Percentiles rank a stretch among this genome's conserved stretches.
Evolutionary conservation across 2,888 invertebrate genomes (phyloP).

Genomic region (Tenthredo livida): DNA sequence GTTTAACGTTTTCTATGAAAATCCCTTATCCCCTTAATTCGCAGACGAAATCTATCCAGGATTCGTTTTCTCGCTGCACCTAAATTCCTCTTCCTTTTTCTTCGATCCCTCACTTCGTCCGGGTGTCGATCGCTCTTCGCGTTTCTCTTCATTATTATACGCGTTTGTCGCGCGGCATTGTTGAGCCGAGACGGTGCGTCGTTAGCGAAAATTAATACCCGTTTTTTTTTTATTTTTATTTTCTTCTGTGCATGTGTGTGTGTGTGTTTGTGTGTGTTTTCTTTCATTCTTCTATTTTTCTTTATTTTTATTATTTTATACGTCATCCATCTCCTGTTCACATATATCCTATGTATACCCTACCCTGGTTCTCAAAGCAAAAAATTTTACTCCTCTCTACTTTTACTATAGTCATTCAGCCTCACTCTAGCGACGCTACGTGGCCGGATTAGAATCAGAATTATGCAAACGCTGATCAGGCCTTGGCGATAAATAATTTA

Average conservation of each 20-base stretch:
- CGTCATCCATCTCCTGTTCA: neutral
- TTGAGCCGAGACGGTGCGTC: slow-evolving; percentile 50
- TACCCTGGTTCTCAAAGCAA: neutral
- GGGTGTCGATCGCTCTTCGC: slow-evolving; percentile 42
- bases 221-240: neutral
- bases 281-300: neutral
- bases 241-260: neutral
- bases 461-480: slow-evolving; percentile 33
- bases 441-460: slow-evolving; percentile 4
- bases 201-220: slow-evolving; percentile 52
- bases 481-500: slow-evolving; percentile 30
- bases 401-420: no score
- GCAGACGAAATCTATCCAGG: neutral
- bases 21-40: neutral
- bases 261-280: neutral
- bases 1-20: neutral
- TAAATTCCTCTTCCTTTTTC: neutral
- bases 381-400: neutral
- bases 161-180: slow-evolving; percentile 48
- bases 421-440: no score
- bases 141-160: slow-evolving; percentile 52
- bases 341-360: neutral
- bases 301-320: neutral
- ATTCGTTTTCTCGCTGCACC: neutral
- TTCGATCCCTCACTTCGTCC: neutral